Evolutionary conservation across 2,113 vertebrate genomes (phyloP), one percentile per base, ranked within the genome.

Genomic region (Oreochromis aureus): DNA sequence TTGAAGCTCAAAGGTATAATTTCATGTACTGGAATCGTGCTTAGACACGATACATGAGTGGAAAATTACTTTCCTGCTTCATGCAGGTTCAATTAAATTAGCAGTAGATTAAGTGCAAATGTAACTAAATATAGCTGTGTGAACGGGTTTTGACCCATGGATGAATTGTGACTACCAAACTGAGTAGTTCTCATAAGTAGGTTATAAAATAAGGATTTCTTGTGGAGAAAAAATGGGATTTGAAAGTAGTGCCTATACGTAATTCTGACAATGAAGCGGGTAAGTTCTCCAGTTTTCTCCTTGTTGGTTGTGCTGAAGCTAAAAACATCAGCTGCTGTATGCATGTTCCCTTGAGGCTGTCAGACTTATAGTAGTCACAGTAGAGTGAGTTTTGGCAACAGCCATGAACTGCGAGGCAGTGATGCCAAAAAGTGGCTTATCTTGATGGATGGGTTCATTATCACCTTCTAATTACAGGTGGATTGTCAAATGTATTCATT

Each of bases 381-480:
- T 87, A 89, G 22, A 87, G 79, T 90, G 90, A 63, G 89, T 89
- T 87, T 88, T 93, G 94, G 94, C 95, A 13, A 51, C 19, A 44
- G 80, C 90, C 89, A 89, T 22, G 89, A 84, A 92, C 91, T 89
- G 87, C 19, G 5, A 84, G 27, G 84, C 89, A 46, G 55, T 56
- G 84, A 92, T 93, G 94, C 94, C 94, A 95, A 95, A 94, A 96
- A 91, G 90, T 11, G 86, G 88, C 95, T 97, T 94, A 92, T 93
- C 95, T 96, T 97, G 96, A 97, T 96, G 94, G 96, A 97, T 93
- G 92, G 91, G 91, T 96, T 97, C 95, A 96, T 98, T 98, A 97
- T 96, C 95, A 96, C 95, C 96, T 97, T 96, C 97, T 97, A 97
- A 97, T 97, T 97, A 97, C 96, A 96, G 95, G 91, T 96, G 96